Percentiles rank a stretch among this genome's conserved stretches.
phyloP scores from a whole-genome alignment of 2,113 vertebrate genomes.

The Chunga burmeisteri region DNA sequence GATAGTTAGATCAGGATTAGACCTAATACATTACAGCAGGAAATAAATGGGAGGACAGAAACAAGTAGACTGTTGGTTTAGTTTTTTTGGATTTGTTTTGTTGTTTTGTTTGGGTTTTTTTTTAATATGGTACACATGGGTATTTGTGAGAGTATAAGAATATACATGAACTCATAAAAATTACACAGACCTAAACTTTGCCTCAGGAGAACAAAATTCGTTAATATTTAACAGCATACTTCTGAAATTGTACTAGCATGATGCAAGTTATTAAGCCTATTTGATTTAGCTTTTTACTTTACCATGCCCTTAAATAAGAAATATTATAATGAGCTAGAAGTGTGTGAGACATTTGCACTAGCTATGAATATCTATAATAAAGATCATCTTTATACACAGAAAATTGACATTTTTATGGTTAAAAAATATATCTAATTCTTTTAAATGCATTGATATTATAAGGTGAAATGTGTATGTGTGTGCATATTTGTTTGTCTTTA shows the following conservation, averaged over 20 bases:
- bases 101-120: neutral
- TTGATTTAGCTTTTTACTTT: neutral
- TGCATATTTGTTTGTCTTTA: neutral
- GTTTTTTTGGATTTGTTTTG: neutral
- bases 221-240: neutral
- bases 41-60: neutral
- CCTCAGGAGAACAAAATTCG: neutral
- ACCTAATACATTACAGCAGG: neutral
- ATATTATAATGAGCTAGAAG: neutral
- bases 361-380: neutral
- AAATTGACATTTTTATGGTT: neutral
- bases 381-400: neutral
- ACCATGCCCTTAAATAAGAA: neutral
- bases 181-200: neutral
- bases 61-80: neutral
- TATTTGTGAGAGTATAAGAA: neutral
- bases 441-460: neutral
- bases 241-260: neutral
- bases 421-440: neutral
- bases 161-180: conserved; percentile 2
- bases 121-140: neutral
- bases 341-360: neutral
- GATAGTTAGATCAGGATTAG: neutral
- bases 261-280: neutral
- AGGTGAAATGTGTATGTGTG: neutral